These are phyloP conservation scores for Amaurobius ferox DNA, from an alignment of 2,888 invertebrate species.

Conservation along the genomic window DNA sequence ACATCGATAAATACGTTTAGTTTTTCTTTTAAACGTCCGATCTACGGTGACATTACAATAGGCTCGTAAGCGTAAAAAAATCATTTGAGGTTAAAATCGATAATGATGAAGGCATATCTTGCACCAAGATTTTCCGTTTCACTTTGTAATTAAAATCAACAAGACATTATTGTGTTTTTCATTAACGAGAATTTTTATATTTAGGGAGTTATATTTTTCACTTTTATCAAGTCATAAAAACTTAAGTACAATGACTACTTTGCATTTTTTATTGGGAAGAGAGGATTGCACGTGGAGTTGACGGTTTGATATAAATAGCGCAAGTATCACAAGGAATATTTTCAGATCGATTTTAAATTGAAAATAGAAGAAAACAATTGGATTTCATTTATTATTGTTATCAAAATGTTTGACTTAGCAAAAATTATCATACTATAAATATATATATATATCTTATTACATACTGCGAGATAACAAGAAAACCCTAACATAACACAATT, in stretches of 20 bases:
- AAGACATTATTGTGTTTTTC: neutral
- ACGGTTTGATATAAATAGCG: too few relatives aligned
- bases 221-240: neutral
- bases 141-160: constrained; percentile 4
- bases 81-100: constrained; percentile 20
- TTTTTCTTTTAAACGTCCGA: neutral
- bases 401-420: too few relatives aligned
- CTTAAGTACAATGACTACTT: neutral
- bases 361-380: too few relatives aligned
- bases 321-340: too few relatives aligned
- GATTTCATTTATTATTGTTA: too few relatives aligned
- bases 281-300: neutral
- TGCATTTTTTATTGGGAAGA: neutral
- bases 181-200: neutral
- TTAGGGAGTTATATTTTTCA: neutral
- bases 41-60: constrained; percentile 1
- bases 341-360: too few relatives aligned
- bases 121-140: neutral
- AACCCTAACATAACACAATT: too few relatives aligned
- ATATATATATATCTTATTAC: too few relatives aligned
- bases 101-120: constrained; percentile 10
- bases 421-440: too few relatives aligned
- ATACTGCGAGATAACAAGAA: too few relatives aligned
- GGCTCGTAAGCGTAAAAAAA: neutral
- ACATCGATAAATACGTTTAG: constrained; percentile 4